phyloP scores from a whole-genome alignment of 2,797 vertebrate species.

The Oreochromis grahami region DNA sequence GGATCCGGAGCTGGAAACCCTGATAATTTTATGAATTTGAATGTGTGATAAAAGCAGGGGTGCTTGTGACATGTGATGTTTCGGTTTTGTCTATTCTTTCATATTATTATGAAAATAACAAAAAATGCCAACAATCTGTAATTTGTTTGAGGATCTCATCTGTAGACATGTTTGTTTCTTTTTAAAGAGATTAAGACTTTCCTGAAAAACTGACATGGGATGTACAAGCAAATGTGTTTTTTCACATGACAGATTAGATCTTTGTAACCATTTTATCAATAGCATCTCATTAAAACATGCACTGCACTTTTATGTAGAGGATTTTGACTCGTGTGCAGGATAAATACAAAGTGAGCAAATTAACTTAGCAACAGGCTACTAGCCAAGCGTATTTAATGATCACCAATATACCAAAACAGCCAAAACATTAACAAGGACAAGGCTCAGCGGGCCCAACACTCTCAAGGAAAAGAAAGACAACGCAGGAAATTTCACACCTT shows the following conservation, averaged over 20 bases:
- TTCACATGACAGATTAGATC: background rate
- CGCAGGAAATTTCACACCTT: too few species aligned
- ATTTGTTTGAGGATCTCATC: background rate
- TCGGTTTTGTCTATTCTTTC: background rate
- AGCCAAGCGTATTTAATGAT: background rate
- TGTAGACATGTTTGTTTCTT: background rate
- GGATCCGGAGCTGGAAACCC: background rate
- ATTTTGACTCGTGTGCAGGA: background rate
- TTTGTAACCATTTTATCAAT: background rate
- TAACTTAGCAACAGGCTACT: background rate
- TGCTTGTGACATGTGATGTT: background rate
- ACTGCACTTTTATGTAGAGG: background rate
- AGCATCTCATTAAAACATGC: background rate
- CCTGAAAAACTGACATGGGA: background rate
- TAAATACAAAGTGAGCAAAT: background rate
- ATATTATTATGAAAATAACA: background rate
- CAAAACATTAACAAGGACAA: background rate
- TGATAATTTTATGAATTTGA: background rate
- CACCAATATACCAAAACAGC: background rate
- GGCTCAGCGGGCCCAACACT: too few species aligned
- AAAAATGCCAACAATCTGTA: background rate
- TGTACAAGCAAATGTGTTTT: background rate
- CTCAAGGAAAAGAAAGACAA: too few species aligned
- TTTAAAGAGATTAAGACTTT: background rate
- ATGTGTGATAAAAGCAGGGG: background rate